A percentile compares a stretch with the other conserved stretches of the same genome.
phyloP scores from a whole-genome alignment of 1,140 invertebrate species.

The Macrocentrus cingulum region DNA sequence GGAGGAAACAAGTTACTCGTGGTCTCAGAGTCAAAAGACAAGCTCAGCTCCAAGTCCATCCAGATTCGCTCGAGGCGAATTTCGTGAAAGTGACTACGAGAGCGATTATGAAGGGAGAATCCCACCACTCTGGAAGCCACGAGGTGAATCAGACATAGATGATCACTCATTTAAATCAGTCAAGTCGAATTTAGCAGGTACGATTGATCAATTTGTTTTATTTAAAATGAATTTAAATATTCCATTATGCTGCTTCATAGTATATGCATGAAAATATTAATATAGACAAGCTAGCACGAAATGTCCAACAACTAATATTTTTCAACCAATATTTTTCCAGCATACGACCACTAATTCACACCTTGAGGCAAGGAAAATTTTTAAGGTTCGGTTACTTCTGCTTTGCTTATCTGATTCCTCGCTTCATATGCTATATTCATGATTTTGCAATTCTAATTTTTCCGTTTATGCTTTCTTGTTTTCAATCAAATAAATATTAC shows the following conservation, averaged over 20 bases:
- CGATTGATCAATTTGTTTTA: constrained; percentile 25
- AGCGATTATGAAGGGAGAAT: constrained; percentile 72
- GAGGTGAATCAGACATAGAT: constrained; percentile 58
- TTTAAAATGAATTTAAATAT: constrained; percentile 8
- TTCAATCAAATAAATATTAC: constrained; percentile 1
- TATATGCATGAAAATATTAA: constrained; percentile 13
- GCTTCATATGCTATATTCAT: constrained; percentile 31
- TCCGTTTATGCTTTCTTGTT: constrained; percentile 22
- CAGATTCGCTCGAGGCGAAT: constrained; percentile 71
- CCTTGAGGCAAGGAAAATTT: constrained; percentile 34
- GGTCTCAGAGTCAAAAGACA: constrained; percentile 20
- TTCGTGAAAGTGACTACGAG: constrained; percentile 71
- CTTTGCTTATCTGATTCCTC: constrained; percentile 37
- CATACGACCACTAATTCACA: constrained; percentile 40
- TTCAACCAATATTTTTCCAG: constrained; percentile 45
- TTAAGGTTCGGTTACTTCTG: constrained; percentile 39
- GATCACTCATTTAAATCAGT: constrained; percentile 63
- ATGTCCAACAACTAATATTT: constrained; percentile 24
- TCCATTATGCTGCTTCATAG: constrained; percentile 17
- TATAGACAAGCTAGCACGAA: constrained; percentile 16
- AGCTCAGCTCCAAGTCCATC: constrained; percentile 61
- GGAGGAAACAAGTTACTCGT: constrained; percentile 23
- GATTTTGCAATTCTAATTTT: constrained; percentile 29
- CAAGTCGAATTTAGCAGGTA: constrained; percentile 60
- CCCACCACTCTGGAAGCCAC: constrained; percentile 64